A percentile compares a stretch with the other conserved stretches of the same genome.
These are phyloP conservation scores for Digitonthophagus gazella DNA, from an alignment of 2,888 invertebrate genomes.

Conservation along the genomic window DNA sequence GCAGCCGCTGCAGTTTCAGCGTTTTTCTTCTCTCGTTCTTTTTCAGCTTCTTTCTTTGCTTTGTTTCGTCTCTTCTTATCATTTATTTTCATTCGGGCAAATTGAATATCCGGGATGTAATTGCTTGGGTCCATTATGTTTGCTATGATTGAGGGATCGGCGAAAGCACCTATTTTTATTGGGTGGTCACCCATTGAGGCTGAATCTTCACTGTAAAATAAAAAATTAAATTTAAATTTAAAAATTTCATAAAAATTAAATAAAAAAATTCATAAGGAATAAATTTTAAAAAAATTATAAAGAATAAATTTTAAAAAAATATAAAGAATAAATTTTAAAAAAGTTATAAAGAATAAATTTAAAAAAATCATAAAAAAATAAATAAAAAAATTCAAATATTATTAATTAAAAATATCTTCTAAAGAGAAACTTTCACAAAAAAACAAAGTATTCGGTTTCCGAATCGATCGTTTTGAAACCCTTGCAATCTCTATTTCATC, in stretches of 20 bases:
- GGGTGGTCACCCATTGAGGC: slow-evolving; percentile 72
- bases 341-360: too few relatives aligned
- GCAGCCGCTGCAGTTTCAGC: slow-evolving; percentile 32
- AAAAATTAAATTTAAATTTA: slow-evolving; percentile 14
- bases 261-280: too few relatives aligned
- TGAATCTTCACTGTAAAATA: slow-evolving; percentile 59
- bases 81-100: slow-evolving; percentile 54
- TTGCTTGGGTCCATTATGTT: slow-evolving; percentile 56
- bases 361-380: slow-evolving; percentile 17
- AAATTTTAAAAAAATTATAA: slow-evolving; percentile 5
- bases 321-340: too few relatives aligned
- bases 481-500: not conserved
- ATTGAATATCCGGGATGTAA: slow-evolving; percentile 63
- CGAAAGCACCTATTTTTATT: slow-evolving; percentile 76
- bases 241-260: not conserved
- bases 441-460: not conserved
- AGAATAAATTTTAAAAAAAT: not conserved
- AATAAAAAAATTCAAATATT: slow-evolving; percentile 1
- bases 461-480: not conserved
- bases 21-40: slow-evolving; percentile 15
- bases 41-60: slow-evolving; percentile 28
- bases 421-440: not conserved
- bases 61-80: slow-evolving; percentile 22
- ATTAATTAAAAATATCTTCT: not conserved
- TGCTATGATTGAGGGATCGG: slow-evolving; percentile 59